Evolutionary conservation across 2,888 invertebrate genomes (phyloP).

Genomic region (Euzophera pinguis): DNA sequence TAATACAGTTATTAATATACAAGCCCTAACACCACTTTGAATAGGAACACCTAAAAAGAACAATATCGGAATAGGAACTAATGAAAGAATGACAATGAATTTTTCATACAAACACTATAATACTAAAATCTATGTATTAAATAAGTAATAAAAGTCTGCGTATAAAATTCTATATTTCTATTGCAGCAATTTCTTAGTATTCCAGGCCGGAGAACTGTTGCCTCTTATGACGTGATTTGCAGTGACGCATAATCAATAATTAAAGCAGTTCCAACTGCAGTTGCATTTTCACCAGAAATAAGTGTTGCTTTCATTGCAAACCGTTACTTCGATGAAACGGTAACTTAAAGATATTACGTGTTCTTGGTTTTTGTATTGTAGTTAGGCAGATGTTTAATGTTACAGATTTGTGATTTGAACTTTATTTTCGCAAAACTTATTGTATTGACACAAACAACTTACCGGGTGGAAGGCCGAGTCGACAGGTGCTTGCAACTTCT

Average conservation of each 20-base stretch:
- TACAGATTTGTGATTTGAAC: background rate
- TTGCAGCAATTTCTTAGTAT: background rate
- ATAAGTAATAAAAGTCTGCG: too few species aligned
- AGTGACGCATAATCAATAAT: slow-evolving; percentile 50
- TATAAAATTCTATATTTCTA: background rate
- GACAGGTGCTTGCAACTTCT: slow-evolving; percentile 55
- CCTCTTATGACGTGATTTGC: slow-evolving; percentile 4
- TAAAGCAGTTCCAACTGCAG: slow-evolving; percentile 47
- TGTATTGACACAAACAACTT: slow-evolving; percentile 34
- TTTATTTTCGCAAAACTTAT: slow-evolving; percentile 16
- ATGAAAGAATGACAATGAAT: too few species aligned
- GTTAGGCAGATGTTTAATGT: background rate
- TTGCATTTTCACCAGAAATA: slow-evolving; percentile 34
- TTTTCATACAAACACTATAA: too few species aligned
- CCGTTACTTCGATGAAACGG: slow-evolving; percentile 14
- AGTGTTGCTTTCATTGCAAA: slow-evolving; percentile 16
- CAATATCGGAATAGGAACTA: too few species aligned
- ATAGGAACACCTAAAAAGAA: too few species aligned
- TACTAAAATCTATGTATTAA: too few species aligned
- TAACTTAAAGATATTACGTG: background rate
- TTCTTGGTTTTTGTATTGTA: background rate
- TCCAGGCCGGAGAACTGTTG: slow-evolving; percentile 2
- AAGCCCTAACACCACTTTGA: too few species aligned
- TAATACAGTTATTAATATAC: too few species aligned
- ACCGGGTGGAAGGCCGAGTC: slow-evolving; percentile 62